These are phyloP conservation scores for Hylia prasina DNA, from an alignment of 2,113 vertebrate species.

Conservation along the genomic window DNA sequence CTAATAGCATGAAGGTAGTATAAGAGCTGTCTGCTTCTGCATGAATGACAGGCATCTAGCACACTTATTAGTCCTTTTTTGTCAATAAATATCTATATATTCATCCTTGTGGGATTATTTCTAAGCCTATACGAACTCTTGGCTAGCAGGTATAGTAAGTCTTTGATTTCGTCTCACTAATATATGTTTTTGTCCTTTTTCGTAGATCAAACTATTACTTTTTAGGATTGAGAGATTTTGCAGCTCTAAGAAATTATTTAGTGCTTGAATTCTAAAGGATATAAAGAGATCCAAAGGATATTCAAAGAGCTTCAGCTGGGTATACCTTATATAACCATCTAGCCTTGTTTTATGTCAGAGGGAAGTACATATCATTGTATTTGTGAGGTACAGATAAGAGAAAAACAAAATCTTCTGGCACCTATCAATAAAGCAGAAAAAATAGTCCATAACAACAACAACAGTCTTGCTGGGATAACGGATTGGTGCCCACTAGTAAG, in stretches of 20 bases:
- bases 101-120: background rate
- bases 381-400: background rate
- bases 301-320: background rate
- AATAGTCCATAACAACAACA: background rate
- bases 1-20: background rate
- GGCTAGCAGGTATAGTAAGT: background rate
- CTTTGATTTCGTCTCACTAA: background rate
- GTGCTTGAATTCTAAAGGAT: background rate
- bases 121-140: background rate
- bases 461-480: background rate
- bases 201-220: background rate
- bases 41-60: background rate
- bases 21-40: background rate
- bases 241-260: slow-evolving; percentile 11
- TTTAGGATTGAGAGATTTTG: slow-evolving; percentile 12
- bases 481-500: background rate
- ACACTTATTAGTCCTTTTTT: background rate
- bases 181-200: background rate
- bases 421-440: background rate
- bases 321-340: background rate
- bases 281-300: background rate
- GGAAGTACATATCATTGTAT: background rate
- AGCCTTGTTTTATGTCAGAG: background rate
- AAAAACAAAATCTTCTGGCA: background rate
- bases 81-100: background rate